Evolutionary conservation across 2,888 invertebrate species (phyloP), one percentile per base, ranked within the genome.

Genomic region (Caprella mutica): DNA sequence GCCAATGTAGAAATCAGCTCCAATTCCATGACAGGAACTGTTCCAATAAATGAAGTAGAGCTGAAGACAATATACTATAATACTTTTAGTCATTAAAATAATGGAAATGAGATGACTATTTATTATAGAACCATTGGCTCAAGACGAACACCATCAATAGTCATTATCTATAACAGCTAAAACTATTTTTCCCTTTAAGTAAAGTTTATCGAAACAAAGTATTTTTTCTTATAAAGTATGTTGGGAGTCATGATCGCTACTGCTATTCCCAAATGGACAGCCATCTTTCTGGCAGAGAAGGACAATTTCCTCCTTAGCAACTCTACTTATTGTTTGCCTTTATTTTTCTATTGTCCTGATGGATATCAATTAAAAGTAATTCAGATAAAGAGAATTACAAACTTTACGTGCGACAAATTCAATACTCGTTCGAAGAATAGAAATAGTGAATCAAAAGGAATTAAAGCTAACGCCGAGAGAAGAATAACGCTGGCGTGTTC

Each of bases 331-430:
- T 48, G 48, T 30, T 17, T 30, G 48, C 19, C 29, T 27, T 48
- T 19, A 9, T 48, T 48, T 48, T 48, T 29, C 48, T 48, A 48
- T 48, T 48, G 48, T 48, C 48, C 48, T 48, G 48, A 27, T 48
- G 48, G 48, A 48, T 48, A 48, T 48, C 48, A 48, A 48, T 48
- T 48, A 48, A 48, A 48, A 48, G 48, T 29, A 19, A 29, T 30
- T 48, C 48, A 48, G 48, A 48, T 48, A 48, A 48, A 48, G 48
- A 27, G 48, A 48, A 27, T 48, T 48, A 48, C 48, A 48, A 48
- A 48, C 48, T 48, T 30, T 30, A 29, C n/a, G 29, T 17, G 30
- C 48, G 48, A 48, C 48, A 48, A 48, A 48, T 48, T 48, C 48
- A 48, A 48, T 48, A 48, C 29, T 30, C 29, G 19, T 30, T 30